A percentile compares a stretch with the other conserved stretches of the same genome.
Evolutionary conservation across 1,140 invertebrate genomes (phyloP).

Genomic region (Dreissena polymorpha): DNA sequence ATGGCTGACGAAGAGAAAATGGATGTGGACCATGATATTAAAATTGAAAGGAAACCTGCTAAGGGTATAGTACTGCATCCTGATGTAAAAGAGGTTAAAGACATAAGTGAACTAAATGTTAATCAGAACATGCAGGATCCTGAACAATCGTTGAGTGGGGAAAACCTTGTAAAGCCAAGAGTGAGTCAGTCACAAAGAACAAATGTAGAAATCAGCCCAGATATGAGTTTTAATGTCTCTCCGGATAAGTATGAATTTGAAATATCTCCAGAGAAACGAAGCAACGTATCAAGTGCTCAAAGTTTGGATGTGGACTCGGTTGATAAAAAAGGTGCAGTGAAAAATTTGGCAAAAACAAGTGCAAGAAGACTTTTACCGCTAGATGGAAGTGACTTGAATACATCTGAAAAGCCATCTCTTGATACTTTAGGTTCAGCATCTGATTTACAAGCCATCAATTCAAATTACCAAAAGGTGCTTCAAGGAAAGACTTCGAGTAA

Average conservation of each 20-base stretch:
- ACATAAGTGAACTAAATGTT: slow-evolving; percentile 3
- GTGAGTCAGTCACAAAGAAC: neutral
- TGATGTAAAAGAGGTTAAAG: slow-evolving; percentile 38
- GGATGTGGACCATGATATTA: slow-evolving; percentile 10
- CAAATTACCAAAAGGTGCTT: slow-evolving; percentile 58
- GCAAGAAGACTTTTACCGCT: slow-evolving; percentile 13
- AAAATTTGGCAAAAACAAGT: slow-evolving; percentile 19
- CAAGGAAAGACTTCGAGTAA: slow-evolving; percentile 13
- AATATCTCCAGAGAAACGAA: neutral
- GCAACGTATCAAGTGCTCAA: too few species aligned
- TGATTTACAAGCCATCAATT: slow-evolving; percentile 56
- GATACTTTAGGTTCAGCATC: slow-evolving; percentile 56
- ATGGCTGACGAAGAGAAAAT: slow-evolving; percentile 16
- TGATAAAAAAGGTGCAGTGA: slow-evolving; percentile 33
- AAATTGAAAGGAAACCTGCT: neutral
- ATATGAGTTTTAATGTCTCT: neutral
- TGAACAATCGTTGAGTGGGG: neutral
- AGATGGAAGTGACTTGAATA: slow-evolving; percentile 21
- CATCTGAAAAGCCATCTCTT: slow-evolving; percentile 1
- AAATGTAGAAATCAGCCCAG: neutral
- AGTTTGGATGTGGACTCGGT: neutral
- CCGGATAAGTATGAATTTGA: slow-evolving; percentile 4
- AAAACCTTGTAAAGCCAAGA: slow-evolving; percentile 1
- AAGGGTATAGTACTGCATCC: slow-evolving; percentile 42
- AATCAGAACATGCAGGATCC: slow-evolving; percentile 53